Base-by-base conservation (phyloP, 2,888 invertebrate genomes). In the Microplitis manilae region DNA sequence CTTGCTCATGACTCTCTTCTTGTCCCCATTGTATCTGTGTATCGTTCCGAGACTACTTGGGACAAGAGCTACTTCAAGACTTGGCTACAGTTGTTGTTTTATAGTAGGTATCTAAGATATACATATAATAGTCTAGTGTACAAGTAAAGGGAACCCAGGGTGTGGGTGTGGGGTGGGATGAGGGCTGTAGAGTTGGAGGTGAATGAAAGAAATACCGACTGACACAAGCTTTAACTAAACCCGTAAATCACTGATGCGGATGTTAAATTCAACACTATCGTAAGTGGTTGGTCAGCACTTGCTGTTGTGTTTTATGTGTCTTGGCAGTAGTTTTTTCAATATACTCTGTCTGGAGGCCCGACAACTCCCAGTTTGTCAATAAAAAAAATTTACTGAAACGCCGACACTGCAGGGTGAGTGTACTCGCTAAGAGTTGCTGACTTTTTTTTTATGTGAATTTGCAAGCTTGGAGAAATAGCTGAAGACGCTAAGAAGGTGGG, bases 1-100 rank as follows among this genome's bases (percentile, higher is more conserved):
- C 50, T 50, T 50, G 50, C 50, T 50, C 50, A 50, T 50, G 50
- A 50, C 50, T 50, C 50, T 50, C 50, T 50, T 50, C 50, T 50
- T 50, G 50, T 50, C 13, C 50, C 50, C 50, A 50, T 50, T 50
- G 50, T 50, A 50, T 50, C 50, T 50, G 50, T 50, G 50, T 50
- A 50, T 50, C 50, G 50, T 50, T 50, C 50, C 50, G 50, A 50
- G 50, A 50, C 50, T 50, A 50, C 50, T 50, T 50, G 50, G 50
- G 13, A 50, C 50, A 50, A 50, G 50, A 50, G 50, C 50, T 50
- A 50, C 50, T 50, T 50, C 13, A 50, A 50, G 50, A 50, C 50
- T 50, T 50, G 50, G 50, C 50, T 50, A 50, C 50, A 50, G 50
- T 50, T 5, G 50, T 50, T 50, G 50, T 13, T 50, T 50, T 50